Conservation (phyloP, 2,797 vertebrate genomes). For the Steatocranus sp. region DNA sequence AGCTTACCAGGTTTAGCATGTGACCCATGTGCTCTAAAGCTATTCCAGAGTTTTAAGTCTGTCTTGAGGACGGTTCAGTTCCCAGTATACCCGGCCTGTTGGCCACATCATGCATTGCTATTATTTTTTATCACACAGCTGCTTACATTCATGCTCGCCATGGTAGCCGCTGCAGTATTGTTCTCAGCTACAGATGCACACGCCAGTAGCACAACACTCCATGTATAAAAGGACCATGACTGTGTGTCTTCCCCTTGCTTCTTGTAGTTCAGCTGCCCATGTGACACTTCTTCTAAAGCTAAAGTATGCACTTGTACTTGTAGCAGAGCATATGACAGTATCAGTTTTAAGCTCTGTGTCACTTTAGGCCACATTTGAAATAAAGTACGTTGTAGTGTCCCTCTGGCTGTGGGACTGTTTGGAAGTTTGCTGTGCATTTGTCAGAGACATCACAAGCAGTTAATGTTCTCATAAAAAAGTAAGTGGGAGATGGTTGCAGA, state of each 20-base stretch:
- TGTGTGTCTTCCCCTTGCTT: neutral
- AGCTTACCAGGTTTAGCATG: neutral
- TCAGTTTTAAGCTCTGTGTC: neutral
- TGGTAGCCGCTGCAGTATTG: neutral
- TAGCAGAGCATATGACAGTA: neutral
- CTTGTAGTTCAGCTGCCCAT: neutral
- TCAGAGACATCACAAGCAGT: conserved; percentile 39
- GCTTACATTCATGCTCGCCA: neutral
- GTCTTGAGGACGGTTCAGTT: neutral
- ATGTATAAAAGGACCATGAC: fast-evolving
- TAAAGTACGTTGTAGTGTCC: conserved; percentile 3
- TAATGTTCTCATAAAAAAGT: conserved; percentile 53
- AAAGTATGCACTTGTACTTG: neutral
- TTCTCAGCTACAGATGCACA: neutral
- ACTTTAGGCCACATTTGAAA: conserved; percentile 20
- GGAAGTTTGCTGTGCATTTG: conserved; percentile 22
- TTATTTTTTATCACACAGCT: neutral
- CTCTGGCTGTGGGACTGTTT: conserved; percentile 13
- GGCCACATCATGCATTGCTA: neutral
- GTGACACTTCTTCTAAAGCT: neutral
- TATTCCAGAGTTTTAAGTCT: neutral
- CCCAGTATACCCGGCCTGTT: fast-evolving
- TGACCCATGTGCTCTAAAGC: neutral
- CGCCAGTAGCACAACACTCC: neutral
- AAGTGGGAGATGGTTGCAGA: conserved; percentile 3